Base-by-base conservation (phyloP, 2,888 invertebrate genomes). In the Philereme vetulata region DNA sequence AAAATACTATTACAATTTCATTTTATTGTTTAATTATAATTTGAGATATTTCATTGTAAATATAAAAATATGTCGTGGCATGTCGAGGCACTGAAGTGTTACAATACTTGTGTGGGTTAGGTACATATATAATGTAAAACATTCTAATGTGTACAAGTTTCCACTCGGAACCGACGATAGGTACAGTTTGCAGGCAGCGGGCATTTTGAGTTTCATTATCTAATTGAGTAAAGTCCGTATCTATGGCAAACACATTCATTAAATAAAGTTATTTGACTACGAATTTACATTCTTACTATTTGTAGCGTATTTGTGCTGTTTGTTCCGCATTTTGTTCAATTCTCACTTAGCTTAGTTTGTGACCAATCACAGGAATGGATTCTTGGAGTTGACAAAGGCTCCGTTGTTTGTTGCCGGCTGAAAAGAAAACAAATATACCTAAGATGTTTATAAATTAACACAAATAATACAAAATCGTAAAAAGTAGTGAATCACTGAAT, bases 231-330 rank as follows among this genome's bases (percentile, higher is more conserved):
- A 57, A 71, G 72, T 72, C 71, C 72, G 73, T 67, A 74, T 73
- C 75, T 81, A 85, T 81, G 78, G 79, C 84, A 81, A 80, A 80
- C 76, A 76, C 75, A 81, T 73, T 81, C 81, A 81, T 78, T 74
- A 80, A 81, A 81, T 80, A 79, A 78, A 57, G 52, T 52, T 74
- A 81, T 77, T 75, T 71, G 74, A 77, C 74, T 78, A 78, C 72
- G 68, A 77, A 60, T 68, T 64, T 72, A 81, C 67, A 78, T 76
- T 71, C 75, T 77, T 75, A 77, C 77, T 78, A 84, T 86, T 89
- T 90, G 87, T 88, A 88, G 85, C 84, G 81, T 78, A 70, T 88
- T 90, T 89, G 90, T 90, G 90, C 90, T 87, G 85, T 81, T 76
- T 79, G 83, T 87, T 86, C 75, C 81, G 65, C 77, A 77, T 69